These are phyloP conservation scores for Pogonophryne albipinna DNA, from an alignment of 2,797 vertebrate species.

Conservation along the genomic window DNA sequence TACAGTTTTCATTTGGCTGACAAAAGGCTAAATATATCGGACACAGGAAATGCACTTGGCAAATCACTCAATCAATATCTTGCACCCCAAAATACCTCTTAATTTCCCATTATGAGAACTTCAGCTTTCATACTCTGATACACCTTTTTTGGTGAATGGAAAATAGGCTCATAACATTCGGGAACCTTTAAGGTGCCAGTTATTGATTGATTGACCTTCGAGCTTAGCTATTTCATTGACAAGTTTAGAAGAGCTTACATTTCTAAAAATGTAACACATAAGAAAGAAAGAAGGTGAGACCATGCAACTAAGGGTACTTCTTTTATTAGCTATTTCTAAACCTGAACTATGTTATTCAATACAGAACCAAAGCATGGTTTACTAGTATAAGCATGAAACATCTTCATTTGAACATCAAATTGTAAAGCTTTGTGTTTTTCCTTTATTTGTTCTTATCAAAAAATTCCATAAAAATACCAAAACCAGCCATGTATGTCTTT, in stretches of 20 bases:
- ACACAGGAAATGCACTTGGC: conserved; percentile 24
- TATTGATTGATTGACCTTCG: neutral
- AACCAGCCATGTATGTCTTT: neutral
- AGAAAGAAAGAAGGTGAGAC: neutral
- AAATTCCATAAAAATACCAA: neutral
- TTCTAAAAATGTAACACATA: neutral
- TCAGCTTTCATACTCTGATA: neutral
- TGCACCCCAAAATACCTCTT: neutral
- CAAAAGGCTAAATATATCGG: conserved; percentile 61
- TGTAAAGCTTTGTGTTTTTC: neutral
- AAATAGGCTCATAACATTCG: neutral
- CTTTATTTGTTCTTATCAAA: neutral
- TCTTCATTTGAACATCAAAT: neutral
- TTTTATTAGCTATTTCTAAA: neutral
- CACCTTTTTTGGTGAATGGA: neutral
- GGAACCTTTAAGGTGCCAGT: neutral
- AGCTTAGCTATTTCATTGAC: neutral
- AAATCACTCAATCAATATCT: conserved; percentile 2
- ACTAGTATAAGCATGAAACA: no score
- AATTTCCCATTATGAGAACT: neutral
- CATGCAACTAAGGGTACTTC: neutral
- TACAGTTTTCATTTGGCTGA: conserved; percentile 40
- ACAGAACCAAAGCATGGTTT: neutral
- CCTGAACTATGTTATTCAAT: neutral
- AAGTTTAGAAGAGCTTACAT: neutral